These are phyloP conservation scores for Listrodromus nycthemerus DNA, from an alignment of 2,888 invertebrate genomes.

Conservation along the genomic window DNA sequence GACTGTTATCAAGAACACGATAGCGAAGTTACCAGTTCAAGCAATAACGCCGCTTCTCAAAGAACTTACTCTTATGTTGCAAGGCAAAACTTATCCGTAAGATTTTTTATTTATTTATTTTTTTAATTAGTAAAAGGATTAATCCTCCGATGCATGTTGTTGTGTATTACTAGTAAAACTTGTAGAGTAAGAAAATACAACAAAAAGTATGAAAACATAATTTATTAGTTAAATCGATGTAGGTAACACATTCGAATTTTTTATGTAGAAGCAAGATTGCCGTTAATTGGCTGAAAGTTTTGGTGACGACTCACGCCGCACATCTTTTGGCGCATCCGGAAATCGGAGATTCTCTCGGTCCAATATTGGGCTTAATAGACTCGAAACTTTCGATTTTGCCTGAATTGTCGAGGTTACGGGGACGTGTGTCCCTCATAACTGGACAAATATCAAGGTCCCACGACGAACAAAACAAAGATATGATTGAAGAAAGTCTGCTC, in stretches of 20 bases:
- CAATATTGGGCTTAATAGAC: conserved; percentile 87
- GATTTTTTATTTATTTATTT: conserved; percentile 73
- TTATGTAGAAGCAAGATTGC: conserved; percentile 85
- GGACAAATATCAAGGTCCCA: conserved; percentile 85
- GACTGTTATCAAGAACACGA: conserved; percentile 89
- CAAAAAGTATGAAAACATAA: background rate
- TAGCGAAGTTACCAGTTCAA: conserved; percentile 91
- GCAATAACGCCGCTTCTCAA: conserved; percentile 90
- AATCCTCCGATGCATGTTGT: background rate
- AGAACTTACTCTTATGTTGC: conserved; percentile 89
- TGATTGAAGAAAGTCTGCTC: conserved; percentile 84
- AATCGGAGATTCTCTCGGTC: conserved; percentile 86
- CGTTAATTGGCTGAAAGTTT: conserved; percentile 87
- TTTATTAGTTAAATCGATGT: conserved; percentile 1
- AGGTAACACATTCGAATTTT: background rate
- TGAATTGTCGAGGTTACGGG: conserved; percentile 86
- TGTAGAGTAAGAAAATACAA: background rate
- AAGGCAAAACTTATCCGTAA: conserved; percentile 89
- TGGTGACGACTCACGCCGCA: conserved; percentile 87
- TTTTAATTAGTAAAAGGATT: background rate
- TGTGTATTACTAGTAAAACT: background rate
- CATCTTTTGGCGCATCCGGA: conserved; percentile 88
- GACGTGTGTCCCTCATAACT: conserved; percentile 87
- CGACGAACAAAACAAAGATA: conserved; percentile 83
- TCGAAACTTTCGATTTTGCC: conserved; percentile 85